phyloP scores from a whole-genome alignment of 1,140 invertebrate genomes.

The Zaprionus nigranus region DNA sequence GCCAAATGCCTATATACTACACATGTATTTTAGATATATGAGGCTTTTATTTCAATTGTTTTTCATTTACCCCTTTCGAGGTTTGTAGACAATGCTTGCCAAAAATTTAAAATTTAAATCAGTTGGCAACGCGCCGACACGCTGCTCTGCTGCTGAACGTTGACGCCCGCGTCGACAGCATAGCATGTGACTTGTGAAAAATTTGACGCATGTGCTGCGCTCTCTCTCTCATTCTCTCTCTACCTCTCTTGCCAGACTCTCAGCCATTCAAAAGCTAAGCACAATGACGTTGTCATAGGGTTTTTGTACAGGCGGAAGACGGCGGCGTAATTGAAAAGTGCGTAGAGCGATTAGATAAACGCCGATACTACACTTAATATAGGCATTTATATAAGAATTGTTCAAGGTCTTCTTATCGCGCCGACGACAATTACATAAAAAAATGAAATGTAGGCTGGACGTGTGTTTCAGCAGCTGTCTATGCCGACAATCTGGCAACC shows the following conservation, averaged over 20 bases:
- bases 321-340: slow-evolving; percentile 47
- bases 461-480: background rate
- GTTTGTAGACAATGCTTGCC: slow-evolving; percentile 57
- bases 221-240: slow-evolving; percentile 27
- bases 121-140: slow-evolving; percentile 63
- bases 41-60: slow-evolving; percentile 57
- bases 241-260: slow-evolving; percentile 9
- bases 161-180: slow-evolving; percentile 50
- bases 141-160: slow-evolving; percentile 11
- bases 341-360: slow-evolving; percentile 74
- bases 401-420: slow-evolving; percentile 71
- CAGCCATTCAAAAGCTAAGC: slow-evolving; percentile 9
- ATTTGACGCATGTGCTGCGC: slow-evolving; percentile 51
- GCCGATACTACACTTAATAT: slow-evolving; percentile 40
- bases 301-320: slow-evolving; percentile 33
- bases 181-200: slow-evolving; percentile 70
- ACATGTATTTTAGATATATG: slow-evolving; percentile 21
- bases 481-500: slow-evolving; percentile 16
- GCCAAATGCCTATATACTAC: slow-evolving; percentile 24
- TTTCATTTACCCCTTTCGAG: slow-evolving; percentile 83
- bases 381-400: slow-evolving; percentile 64
- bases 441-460: slow-evolving; percentile 11
- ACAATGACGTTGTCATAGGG: slow-evolving; percentile 7
- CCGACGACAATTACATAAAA: slow-evolving; percentile 66
- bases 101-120: slow-evolving; percentile 59